Base-by-base conservation (phyloP, 2,888 invertebrate genomes). In the Tetranychus truncatus region DNA sequence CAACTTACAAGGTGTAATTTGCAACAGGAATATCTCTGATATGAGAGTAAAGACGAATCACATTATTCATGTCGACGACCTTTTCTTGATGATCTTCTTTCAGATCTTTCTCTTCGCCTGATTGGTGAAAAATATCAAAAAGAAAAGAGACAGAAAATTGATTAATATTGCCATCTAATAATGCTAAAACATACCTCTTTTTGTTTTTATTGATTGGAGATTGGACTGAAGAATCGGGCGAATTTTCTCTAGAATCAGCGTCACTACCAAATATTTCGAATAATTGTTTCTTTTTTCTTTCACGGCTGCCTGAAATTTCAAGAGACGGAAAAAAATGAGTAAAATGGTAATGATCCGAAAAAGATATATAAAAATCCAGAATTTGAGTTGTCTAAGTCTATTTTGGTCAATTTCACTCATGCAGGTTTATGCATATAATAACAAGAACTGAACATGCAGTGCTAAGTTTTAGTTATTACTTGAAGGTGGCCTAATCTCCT, bases 231-330 rank as follows among this genome's bases (percentile, higher is more conserved):
- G 55, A 55, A 55, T 55, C 55, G 0, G 55, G 55, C 6, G 55
- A 55, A 15, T 55, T 55, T 15, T 55, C 55, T 15, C 55, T 55
- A 15, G 69, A 69, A 69, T 69, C 66, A 15, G 66, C 20, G 20
- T 66, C 69, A 69, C 69, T 69, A 11, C 69, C 69, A 69, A 69
- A 69, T 20, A 69, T 69, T 69, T 69, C 69, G 20, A 21, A 20
- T 5, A 24, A 9, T 15, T 20, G 20, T 69, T 69, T 69, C 69
- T 69, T 69, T 9, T 21, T 69, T 9, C 69, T 18, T 24, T n/a
- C 21, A 21, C 69, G 69, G 20, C 21, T 55, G 7, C 55, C 55
- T 55, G 0, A 55, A 55, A 9, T 55, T 15, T 15, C 7, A 15
- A 34, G 34, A 34, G 5, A 34, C 34, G 4, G 4, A 34, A 34